Base-by-base conservation (phyloP, 2,888 invertebrate species). In the Pristionchus entomophagus region DNA sequence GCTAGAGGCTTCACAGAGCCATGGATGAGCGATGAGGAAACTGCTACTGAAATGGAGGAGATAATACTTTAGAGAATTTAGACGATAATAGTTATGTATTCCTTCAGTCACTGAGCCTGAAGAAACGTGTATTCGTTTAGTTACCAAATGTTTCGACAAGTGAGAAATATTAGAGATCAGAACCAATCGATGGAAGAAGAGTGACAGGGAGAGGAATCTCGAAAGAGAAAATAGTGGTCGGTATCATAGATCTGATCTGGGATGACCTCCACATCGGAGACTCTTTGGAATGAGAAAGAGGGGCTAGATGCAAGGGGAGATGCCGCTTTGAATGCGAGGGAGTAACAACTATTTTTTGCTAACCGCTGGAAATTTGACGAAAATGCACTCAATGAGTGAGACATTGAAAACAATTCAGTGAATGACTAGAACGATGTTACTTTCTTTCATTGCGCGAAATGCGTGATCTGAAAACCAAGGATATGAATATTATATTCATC, bases 161-260 rank as follows among this genome's bases (percentile, higher is more conserved):
- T 26, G 22, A 19, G 29, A 38, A 59, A n/a, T n/a, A n/a, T n/a
- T n/a, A n/a, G n/a, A n/a, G n/a, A n/a, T n/a, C n/a, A n/a, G n/a
- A n/a, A 32, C 14, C 17, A 32, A 59, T 59, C 5, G 35, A 65
- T 65, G 65, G 17, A 17, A 35, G 35, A 41, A 73, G 41, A n/a
- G 45, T 22, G 56, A 56, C 12, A 56, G 73, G n/a, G 38, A 19
- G 65, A 73, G 41, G 73, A 73, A 73, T 73, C 41, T 73, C 73
- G 73, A 65, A 62, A 32, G 62, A 62, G 65, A 65, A 22, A 35
- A 65, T 32, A 49, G 10, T 49, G 78, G 78, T 51, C 78, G 32
- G 32, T 80, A 80, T 80, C 78, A 80, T 17, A 49, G 78, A 80
- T 80, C 78, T 56, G 59, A 82, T 82, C 82, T 82, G 22, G 82